Percentiles rank a stretch among this genome's conserved stretches.
These are phyloP conservation scores for Spicauda simplicius DNA, from an alignment of 2,888 invertebrate species.

Conservation along the genomic window DNA sequence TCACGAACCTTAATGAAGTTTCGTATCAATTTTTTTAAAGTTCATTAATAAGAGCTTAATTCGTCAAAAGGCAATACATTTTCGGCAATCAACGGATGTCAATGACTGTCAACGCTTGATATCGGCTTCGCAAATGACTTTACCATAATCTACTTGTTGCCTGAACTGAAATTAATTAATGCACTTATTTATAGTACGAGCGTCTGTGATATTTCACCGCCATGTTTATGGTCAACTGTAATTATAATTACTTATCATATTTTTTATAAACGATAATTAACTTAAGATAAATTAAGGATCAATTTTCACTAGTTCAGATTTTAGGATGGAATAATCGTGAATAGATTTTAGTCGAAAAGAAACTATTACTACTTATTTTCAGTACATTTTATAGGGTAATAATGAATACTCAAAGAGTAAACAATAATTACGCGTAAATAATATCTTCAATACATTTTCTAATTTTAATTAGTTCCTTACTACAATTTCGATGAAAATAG, in stretches of 20 bases:
- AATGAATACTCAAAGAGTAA: too few species aligned
- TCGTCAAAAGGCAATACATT: conserved; percentile 19
- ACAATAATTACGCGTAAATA: too few species aligned
- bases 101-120: conserved; percentile 56
- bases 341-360: too few species aligned
- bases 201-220: neutral
- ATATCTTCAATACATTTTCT: too few species aligned
- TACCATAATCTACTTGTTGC: conserved; percentile 72
- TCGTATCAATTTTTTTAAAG: conserved; percentile 1
- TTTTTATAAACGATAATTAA: too few species aligned
- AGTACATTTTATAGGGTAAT: too few species aligned
- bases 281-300: too few species aligned
- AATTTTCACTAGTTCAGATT: too few species aligned
- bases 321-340: too few species aligned
- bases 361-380: too few species aligned
- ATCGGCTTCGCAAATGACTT: conserved; percentile 57
- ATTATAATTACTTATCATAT: neutral
- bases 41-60: conserved; percentile 20
- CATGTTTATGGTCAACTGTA: neutral
- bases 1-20: neutral
- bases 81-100: conserved; percentile 48
- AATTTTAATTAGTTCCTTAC: too few species aligned
- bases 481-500: neutral
- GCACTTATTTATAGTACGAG: conserved; percentile 24
- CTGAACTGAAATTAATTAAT: conserved; percentile 56